These are phyloP conservation scores for Sylvilagus floridanus DNA, from an alignment of 2,797 vertebrate species.

Conservation along the genomic window DNA sequence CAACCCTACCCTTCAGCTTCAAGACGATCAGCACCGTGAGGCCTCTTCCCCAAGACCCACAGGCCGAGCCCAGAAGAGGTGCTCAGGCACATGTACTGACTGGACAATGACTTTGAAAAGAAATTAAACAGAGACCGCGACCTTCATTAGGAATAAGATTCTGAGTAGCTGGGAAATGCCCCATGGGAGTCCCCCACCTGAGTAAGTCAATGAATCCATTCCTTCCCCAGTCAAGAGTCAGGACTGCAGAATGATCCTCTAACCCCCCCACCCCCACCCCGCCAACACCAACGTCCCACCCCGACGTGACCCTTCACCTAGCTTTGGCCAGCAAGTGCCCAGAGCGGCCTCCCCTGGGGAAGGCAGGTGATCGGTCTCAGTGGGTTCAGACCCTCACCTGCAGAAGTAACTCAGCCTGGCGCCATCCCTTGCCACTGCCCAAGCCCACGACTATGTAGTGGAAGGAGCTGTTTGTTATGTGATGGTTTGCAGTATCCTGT, in stretches of 20 bases:
- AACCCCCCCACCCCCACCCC: rapidly evolving
- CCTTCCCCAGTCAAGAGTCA: not conserved
- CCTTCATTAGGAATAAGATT: not conserved
- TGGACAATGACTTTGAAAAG: not conserved
- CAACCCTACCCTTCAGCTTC: not conserved
- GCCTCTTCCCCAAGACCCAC: not conserved
- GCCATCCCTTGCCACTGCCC: no score
- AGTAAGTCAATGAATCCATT: not conserved
- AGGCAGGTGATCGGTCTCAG: no score
- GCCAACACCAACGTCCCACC: no score
- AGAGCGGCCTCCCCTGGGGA: no score
- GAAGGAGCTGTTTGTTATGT: no score
- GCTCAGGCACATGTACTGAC: not conserved
- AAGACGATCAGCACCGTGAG: rapidly evolving
- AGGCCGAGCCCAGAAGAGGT: not conserved
- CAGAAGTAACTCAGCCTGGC: no score
- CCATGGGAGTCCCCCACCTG: not conserved
- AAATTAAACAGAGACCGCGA: not conserved
- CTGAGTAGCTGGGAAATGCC: not conserved
- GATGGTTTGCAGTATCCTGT: no score
- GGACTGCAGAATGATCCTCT: not conserved
- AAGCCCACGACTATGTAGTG: no score
- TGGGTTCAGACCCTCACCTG: no score
- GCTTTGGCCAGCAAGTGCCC: no score
- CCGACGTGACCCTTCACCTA: no score